phyloP scores from a whole-genome alignment of 2,113 vertebrate species.

The Phodopus roborovskii region DNA sequence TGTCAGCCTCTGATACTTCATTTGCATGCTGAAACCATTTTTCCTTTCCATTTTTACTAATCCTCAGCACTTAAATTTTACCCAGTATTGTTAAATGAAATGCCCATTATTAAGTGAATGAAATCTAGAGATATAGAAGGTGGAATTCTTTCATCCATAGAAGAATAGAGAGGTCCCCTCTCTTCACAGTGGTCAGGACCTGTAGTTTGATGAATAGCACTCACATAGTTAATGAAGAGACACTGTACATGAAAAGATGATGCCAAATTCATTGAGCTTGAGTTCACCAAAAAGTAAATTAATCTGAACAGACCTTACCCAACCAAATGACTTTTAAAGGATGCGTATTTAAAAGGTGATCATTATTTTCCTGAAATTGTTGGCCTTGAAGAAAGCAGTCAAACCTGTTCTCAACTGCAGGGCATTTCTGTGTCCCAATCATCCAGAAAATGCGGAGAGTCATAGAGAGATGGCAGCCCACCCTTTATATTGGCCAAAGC shows the following conservation, averaged over 20 bases:
- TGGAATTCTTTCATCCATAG: neutral
- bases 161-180: neutral
- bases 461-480: neutral
- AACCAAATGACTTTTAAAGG: neutral
- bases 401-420: neutral
- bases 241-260: neutral
- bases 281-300: constrained; percentile 6
- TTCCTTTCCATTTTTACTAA: neutral
- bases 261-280: neutral
- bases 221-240: neutral
- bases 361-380: neutral
- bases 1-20: neutral
- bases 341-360: neutral
- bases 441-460: neutral
- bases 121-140: neutral
- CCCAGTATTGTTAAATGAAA: neutral
- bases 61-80: neutral
- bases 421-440: neutral
- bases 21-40: neutral
- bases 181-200: neutral
- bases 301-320: neutral
- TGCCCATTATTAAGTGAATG: neutral
- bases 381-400: constrained; percentile 9
- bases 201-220: neutral
- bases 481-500: accelerated